Base-by-base conservation (phyloP, 2,113 vertebrate species). In the Riparia riparia region DNA sequence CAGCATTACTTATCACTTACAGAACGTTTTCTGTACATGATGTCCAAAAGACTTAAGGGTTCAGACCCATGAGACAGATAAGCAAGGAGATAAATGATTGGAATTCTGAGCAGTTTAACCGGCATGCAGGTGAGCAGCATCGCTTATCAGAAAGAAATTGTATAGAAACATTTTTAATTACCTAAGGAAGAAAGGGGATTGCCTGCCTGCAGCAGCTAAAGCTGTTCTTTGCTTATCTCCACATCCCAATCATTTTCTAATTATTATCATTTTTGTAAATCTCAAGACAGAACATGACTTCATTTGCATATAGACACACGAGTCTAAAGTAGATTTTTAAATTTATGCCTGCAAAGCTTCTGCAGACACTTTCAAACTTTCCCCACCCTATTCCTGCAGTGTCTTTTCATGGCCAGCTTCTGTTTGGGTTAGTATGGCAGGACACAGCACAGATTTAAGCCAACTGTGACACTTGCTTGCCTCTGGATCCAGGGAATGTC, bases 301-400 rank as follows among this genome's bases (percentile, higher is more conserved):
- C 47, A 68, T 86, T 92, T 94, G 37, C 73, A 77, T 45, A 60
- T 1, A 68, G 77, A 71, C 28, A 44, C 28, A 66, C 0, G 12
- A 49, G 17, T 81, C 68, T 57, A 37, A 60, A 83, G 66, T 37
- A 78, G 45, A 58, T 70, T 74, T 96, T 88, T 49, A 17, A 41
- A 74, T 68, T 74, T 64, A 53, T 12, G 32, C 49, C 44, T 2
- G 1, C 44, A 94, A 88, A 83, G 41, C 39, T 73, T 68, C 76
- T 80, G 68, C 41, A 82, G 76, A 63, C 66, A 11, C 82, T 71
- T 92, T 26, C 41, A 88, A 93, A 96, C 79, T 95, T 96, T 89
- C 61, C 73, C 60, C 65, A 83, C 28, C 58, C 73, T 50, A 14
- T 4, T 79, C 32, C 78, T 89, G 49, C 47, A 68, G 37, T 34